Conservation (phyloP, 2,888 invertebrate species). For the Pachliopta kotzebuea region DNA sequence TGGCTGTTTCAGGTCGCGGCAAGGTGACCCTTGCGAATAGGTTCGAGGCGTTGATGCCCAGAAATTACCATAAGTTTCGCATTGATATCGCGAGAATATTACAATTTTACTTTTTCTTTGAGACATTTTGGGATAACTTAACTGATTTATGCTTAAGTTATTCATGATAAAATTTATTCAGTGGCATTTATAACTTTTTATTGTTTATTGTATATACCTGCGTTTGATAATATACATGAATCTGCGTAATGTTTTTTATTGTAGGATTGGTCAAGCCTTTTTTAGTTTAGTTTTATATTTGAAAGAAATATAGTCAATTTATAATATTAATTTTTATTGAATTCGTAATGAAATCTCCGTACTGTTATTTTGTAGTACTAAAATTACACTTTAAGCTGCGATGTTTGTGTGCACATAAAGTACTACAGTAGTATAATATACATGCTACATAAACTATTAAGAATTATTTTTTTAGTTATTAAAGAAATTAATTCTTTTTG, state of each 20-base stretch:
- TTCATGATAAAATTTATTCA: conserved; percentile 24
- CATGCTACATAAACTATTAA: no score
- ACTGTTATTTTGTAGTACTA: no score
- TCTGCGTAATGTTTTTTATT: background rate
- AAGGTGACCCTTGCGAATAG: conserved; percentile 26
- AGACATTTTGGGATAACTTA: conserved; percentile 28
- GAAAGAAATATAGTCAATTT: background rate
- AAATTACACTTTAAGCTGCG: no score
- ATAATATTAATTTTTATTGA: background rate
- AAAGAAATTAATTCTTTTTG: no score
- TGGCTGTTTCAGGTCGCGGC: conserved; percentile 18
- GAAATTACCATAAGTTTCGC: conserved; percentile 30
- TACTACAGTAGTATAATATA: no score
- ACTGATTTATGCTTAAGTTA: conserved; percentile 27
- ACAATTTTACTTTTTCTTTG: conserved; percentile 29
- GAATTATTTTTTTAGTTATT: no score
- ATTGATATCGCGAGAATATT: conserved; percentile 26
- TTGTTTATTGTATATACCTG: conserved; percentile 11
- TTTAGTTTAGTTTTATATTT: background rate
- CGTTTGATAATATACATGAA: no score
- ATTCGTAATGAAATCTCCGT: background rate
- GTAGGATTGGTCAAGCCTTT: background rate
- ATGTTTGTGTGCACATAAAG: no score
- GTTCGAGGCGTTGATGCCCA: conserved; percentile 18
- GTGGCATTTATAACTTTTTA: conserved; percentile 20